Conservation (phyloP, 2,113 vertebrate genomes). For the Cyanocitta stelleri region DNA sequence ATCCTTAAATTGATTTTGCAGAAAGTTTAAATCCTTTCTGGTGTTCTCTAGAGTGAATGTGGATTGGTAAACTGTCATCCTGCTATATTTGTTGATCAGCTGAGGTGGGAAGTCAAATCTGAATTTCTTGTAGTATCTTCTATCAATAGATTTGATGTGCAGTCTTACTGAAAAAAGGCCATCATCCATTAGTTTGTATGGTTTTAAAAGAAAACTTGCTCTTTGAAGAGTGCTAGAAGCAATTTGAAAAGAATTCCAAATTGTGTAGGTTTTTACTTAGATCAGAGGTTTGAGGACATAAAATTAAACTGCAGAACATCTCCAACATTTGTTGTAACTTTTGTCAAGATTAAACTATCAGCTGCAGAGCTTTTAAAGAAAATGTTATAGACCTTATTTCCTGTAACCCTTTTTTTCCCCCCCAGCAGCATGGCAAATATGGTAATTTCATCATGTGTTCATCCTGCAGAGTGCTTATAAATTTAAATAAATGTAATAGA, state of each 20-base stretch:
- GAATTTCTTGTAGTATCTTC: not conserved
- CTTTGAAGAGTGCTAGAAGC: not conserved
- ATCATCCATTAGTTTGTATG: not conserved
- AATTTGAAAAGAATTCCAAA: not conserved
- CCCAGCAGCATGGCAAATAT: not conserved
- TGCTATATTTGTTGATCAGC: not conserved
- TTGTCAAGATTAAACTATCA: not conserved
- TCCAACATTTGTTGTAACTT: not conserved
- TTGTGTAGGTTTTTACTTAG: not conserved
- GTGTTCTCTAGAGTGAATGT: not conserved
- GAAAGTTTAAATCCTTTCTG: not conserved
- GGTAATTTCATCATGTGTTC: not conserved
- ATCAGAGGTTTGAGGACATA: not conserved
- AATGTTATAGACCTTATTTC: not conserved
- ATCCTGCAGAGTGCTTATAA: not conserved
- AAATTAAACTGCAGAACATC: not conserved
- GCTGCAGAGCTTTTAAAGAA: not conserved
- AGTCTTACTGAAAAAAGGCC: not conserved
- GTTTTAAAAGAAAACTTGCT: not conserved
- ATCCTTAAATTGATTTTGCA: not conserved
- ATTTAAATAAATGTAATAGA: not conserved
- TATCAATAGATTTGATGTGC: not conserved
- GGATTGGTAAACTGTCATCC: not conserved
- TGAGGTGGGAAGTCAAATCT: not conserved
- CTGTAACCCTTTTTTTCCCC: rapidly evolving